Evolutionary conservation across 2,888 invertebrate species (phyloP).

Genomic region (Acanthosepion esculentum): DNA sequence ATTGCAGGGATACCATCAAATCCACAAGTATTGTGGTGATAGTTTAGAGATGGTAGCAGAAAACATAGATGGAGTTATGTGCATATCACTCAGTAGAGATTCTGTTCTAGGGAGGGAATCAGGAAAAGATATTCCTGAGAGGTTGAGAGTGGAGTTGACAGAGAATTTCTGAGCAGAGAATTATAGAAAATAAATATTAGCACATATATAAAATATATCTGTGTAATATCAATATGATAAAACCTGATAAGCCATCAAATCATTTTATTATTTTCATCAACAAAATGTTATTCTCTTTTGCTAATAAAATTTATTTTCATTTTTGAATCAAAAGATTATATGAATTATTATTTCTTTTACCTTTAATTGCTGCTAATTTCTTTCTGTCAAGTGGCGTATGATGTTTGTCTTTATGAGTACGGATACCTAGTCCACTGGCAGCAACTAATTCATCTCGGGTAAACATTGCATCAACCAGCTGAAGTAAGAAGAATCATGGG

Average conservation of each 20-base stretch:
- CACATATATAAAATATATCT: too few species aligned
- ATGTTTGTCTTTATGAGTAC: conserved; percentile 24
- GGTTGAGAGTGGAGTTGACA: too few species aligned
- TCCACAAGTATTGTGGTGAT: too few species aligned
- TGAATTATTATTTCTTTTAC: neutral
- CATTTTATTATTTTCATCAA: neutral
- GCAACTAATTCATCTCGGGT: conserved; percentile 39
- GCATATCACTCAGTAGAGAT: too few species aligned
- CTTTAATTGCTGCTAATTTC: conserved; percentile 43
- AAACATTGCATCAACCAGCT: conserved; percentile 42
- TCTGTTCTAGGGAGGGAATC: too few species aligned
- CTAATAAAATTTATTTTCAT: neutral
- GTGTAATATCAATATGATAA: too few species aligned
- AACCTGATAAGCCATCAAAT: neutral
- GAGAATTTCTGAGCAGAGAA: too few species aligned
- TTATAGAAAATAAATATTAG: too few species aligned
- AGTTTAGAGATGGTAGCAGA: too few species aligned
- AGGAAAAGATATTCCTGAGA: too few species aligned
- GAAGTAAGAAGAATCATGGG: neutral
- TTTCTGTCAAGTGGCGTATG: conserved; percentile 40
- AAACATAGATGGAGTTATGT: too few species aligned
- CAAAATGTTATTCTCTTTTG: neutral
- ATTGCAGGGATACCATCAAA: too few species aligned
- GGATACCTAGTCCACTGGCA: conserved; percentile 38
- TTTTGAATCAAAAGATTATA: neutral